phyloP scores from a whole-genome alignment of 92 coral and sea anemone genomes.

The Galaxea fascicularis region DNA sequence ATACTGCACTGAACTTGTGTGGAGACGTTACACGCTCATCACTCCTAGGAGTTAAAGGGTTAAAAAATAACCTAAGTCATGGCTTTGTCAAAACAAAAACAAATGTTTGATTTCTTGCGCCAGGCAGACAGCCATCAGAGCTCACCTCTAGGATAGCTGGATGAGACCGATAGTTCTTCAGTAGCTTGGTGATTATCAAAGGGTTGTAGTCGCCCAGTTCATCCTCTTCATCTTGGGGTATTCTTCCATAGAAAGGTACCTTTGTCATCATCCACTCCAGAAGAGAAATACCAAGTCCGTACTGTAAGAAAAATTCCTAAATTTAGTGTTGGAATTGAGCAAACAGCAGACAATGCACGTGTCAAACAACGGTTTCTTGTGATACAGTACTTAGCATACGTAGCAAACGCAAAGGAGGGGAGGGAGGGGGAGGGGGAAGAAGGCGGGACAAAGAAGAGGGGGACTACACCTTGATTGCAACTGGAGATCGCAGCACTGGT shows the following conservation, averaged over 20 bases:
- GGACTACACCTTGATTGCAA: constrained; percentile 66
- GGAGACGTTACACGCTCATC: too few relatives aligned
- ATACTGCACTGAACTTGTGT: too few relatives aligned
- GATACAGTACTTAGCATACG: too few relatives aligned
- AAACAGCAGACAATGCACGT: too few relatives aligned
- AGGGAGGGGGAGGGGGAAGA: neutral
- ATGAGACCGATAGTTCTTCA: constrained; percentile 91
- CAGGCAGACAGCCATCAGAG: neutral
- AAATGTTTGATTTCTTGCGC: too few relatives aligned
- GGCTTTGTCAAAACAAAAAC: too few relatives aligned
- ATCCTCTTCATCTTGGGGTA: constrained; percentile 71
- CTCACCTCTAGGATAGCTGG: constrained; percentile 87
- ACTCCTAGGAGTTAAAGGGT: too few relatives aligned
- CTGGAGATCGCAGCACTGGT: constrained; percentile 85
- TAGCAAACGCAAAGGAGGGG: too few relatives aligned
- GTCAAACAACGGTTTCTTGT: too few relatives aligned
- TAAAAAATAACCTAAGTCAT: too few relatives aligned
- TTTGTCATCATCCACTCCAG: constrained; percentile 88
- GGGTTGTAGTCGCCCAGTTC: constrained; percentile 83
- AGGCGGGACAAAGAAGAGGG: neutral
- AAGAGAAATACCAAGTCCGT: constrained; percentile 80
- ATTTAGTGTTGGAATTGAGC: too few relatives aligned
- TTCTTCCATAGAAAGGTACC: constrained; percentile 74
- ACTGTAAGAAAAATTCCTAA: constrained; percentile 34
- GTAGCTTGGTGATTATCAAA: constrained; percentile 74